Base-by-base conservation (phyloP, 2,113 vertebrate species). In the Talpa occidentalis region DNA sequence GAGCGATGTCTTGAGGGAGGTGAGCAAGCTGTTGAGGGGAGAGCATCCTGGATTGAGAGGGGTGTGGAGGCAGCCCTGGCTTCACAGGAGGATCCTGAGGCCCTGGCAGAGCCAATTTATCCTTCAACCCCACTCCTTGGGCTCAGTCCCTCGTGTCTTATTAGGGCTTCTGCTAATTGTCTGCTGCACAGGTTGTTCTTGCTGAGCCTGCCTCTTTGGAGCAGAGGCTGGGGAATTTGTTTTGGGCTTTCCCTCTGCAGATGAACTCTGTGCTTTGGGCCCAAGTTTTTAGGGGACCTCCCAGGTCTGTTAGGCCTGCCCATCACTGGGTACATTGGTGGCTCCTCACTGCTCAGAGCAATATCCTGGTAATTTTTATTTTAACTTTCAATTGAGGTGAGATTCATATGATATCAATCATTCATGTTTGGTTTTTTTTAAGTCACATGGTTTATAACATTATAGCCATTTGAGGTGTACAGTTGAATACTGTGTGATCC, bases 141-240 rank as follows among this genome's bases (percentile, higher is more conserved):
- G 72, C 47, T 56, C 35, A 24, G 79, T 79, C 72, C 56, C 72
- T 30, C 0, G 4, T 44, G 78, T 19, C 47, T 79, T 82, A 72
- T 83, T 88, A 88, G 35, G 60, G 54, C 8, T 7, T 32, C 64
- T 47, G 44, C 44, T 62, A 73, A 78, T 85, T 40, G 24, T 32
- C 42, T 14, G 0, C 15, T 15, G 32, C 56, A 28, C 7, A 6
- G 52, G 3, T 44, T 8, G 26, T 73, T 66, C 35, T 78, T 88
- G 28, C 22, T 7, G 40, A 30, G 60, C n/a, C 24, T 14, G 1
- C 2, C 17, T 85, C 47, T 78, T 7, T 59, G 85, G 94, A 64
- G 42, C 19, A 78, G 6, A 12, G 22, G 79, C 10, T 62, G 37
- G 0, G 1, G 19, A 4, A 28, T 72, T 47, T 1, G 2, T 30